Base-by-base conservation (phyloP, 1,140 invertebrate species). In the Nomia melanderi region DNA sequence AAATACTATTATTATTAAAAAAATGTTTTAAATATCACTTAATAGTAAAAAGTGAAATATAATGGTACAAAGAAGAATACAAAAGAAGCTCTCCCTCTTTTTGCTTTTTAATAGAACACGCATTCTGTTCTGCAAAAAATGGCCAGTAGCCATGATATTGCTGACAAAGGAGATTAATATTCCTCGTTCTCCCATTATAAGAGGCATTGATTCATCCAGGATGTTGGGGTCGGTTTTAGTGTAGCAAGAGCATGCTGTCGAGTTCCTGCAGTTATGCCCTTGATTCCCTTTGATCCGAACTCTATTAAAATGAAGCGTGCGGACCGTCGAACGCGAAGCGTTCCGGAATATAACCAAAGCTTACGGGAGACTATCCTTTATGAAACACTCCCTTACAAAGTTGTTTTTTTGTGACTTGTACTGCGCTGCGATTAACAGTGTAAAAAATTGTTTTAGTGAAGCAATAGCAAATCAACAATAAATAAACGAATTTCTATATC, bases 271-370 rank as follows among this genome's bases (percentile, higher is more conserved):
- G 44, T 74, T 65, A 54, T 50, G 47, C 17, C 33, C 60, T 54
- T 54, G 47, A 56, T 74, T 74, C 47, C 14, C 71, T 74, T 74
- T 63, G 60, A 74, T 50, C 60, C 62, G 47, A n/a, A 39, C 12
- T 74, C 60, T 74, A 65, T 74, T 66, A 56, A 44, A 65, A 74
- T 66, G 9, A 25, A 66, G 33, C 20, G 36, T 66, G 8, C 20
- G 25, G 1, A 69, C 3, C n/a, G 17, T 29, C 59, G 17, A 20
- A 31, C 12, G n/a, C 2, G 1, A 23, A 1, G 2, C n/a, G 36
- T 9, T n/a, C 5, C 8, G 23, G 23, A 27, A 27, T 25, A 27
- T 11, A 54, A 2, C 33, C 33, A 36, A 36, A 36, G 33, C 33
- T 36, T 36, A 36, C 33, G 8, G 3, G 33, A 36, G 33, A 36